Evolutionary conservation across 2,797 vertebrate genomes (phyloP), one percentile per base, ranked within the genome.

Genomic region (Malacoraja senta): DNA sequence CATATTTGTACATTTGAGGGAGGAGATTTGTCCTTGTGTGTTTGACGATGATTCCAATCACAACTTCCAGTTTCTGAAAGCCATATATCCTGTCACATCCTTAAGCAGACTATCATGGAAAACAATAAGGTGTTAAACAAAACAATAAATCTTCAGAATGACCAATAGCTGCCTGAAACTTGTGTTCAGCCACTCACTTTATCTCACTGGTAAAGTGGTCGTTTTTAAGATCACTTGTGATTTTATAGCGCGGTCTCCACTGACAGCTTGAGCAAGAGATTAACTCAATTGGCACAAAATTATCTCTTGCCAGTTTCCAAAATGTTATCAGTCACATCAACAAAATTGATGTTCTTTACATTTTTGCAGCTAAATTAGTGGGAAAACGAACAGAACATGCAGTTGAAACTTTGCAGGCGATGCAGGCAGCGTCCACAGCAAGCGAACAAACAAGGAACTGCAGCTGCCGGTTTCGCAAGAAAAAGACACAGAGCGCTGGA

Each of bases 141-240:
- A 88, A 35, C 84, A 65, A 88, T 88, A 88, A 88, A 88, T 88
- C 84, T 88, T 88, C 61, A 88, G 61, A 88, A 88, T 88, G 84
- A 61, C 84, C 84, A 88, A 24, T 63, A 68, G 84, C 84, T 35
- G 61, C 61, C 61, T 88, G n/a, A 88, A 68, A 19, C 61, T 26
- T 32, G 32, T 61, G 65, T 63, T 65, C 61, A 65, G 58, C 32
- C 19, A n/a, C 71, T 68, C 15, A 13, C 21, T 68, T 19, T 35
- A 65, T 88, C 61, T 88, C n/a, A 68, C 17, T 6, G 58, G 68
- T 88, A 68, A 88, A 88, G 84, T 88, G 65, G 84, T n/a, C n/a
- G 13, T 88, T 88, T 53, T 88, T 29, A 88, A 65, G 65, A 68
- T 17, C 61, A 21, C 61, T 21, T 19, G 61, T 21, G 65, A 63